Percentiles rank a stretch among this genome's conserved stretches.
phyloP scores from a whole-genome alignment of 2,797 vertebrate species.

The Cossypha caffra region DNA sequence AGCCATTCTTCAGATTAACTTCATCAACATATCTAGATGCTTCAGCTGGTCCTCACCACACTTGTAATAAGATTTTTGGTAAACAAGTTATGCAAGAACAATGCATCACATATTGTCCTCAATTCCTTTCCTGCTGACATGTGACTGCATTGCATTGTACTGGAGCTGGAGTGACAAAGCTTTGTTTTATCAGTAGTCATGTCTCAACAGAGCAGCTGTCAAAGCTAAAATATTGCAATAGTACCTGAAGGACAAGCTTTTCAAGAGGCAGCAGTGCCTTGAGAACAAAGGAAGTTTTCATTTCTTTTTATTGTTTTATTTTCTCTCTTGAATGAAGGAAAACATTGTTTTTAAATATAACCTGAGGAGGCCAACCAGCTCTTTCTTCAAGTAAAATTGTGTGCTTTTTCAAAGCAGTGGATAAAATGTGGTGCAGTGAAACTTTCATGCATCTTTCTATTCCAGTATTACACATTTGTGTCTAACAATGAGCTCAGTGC shows the following conservation, averaged over 20 bases:
- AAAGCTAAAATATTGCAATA: slow-evolving; percentile 3
- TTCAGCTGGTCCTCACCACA: not conserved
- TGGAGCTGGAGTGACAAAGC: not conserved
- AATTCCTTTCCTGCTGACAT: not conserved
- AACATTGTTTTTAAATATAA: not conserved
- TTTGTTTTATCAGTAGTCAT: not conserved
- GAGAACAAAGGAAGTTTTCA: not conserved
- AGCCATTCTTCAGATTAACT: not conserved
- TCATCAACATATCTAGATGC: not conserved
- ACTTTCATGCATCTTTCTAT: not conserved
- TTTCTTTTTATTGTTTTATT: not conserved
- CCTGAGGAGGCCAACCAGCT: not conserved
- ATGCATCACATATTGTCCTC: not conserved
- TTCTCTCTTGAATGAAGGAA: not conserved
- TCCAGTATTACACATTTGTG: not conserved
- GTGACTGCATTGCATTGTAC: not conserved
- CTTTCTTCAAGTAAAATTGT: not conserved
- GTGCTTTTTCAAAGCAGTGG: not conserved
- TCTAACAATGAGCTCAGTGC: not conserved
- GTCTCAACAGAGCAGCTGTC: slow-evolving; percentile 40
- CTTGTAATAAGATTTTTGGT: not conserved
- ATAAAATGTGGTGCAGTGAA: not conserved
- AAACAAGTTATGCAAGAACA: slow-evolving; percentile 12
- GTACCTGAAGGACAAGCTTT: slow-evolving; percentile 20
- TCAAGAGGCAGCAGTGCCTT: not conserved